phyloP scores from a whole-genome alignment of 2,113 vertebrate species.

The Rhinopomastus cyanomelas region DNA sequence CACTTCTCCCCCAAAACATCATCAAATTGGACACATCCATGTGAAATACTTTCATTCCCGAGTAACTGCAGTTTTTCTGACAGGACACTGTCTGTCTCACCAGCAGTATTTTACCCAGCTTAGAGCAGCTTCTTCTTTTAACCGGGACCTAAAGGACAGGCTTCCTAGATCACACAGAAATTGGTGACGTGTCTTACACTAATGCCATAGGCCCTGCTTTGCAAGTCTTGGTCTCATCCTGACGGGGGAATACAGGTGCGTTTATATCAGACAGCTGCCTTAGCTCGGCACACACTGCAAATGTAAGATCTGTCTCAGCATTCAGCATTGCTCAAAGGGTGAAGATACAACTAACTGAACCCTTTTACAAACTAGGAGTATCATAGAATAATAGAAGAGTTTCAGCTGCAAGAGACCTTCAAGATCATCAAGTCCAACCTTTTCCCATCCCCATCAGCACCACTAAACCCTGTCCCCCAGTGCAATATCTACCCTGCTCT shows the following conservation, averaged over 20 bases:
- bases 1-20: neutral
- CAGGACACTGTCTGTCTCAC: neutral
- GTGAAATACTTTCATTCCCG: neutral
- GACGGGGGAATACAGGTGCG: neutral
- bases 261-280: neutral
- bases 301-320: neutral
- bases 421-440: too few species aligned
- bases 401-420: too few species aligned
- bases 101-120: neutral
- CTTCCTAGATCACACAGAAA: neutral
- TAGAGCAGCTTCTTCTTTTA: neutral
- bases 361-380: neutral
- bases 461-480: too few species aligned
- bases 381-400: too few species aligned
- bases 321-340: neutral
- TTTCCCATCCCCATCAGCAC: too few species aligned
- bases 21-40: neutral
- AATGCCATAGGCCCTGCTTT: neutral
- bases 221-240: neutral
- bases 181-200: neutral
- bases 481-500: too few species aligned
- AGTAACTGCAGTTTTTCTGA: neutral
- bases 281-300: accelerated
- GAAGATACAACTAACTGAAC: neutral
- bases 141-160: neutral